Percentiles rank a stretch among this genome's conserved stretches.
Conservation (phyloP, 2,888 invertebrate species). For the Lordiphosa andalusiaca region DNA sequence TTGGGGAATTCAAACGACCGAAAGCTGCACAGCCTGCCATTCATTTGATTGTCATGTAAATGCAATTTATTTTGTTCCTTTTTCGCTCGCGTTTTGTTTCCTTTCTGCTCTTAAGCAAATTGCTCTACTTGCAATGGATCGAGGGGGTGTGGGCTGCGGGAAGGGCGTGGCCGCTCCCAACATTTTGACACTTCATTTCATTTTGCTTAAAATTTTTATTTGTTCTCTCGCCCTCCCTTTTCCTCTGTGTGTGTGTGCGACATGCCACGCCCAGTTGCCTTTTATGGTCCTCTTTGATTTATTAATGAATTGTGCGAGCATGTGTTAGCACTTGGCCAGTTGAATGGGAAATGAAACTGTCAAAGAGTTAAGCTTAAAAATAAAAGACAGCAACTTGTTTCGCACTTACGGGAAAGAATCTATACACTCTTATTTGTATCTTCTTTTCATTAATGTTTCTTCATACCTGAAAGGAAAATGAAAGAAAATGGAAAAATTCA, state of each 20-base stretch:
- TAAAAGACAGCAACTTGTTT: too few relatives aligned
- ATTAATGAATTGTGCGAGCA: slow-evolving; percentile 23
- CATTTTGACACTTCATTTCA: slow-evolving; percentile 65
- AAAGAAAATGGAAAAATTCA: slow-evolving; percentile 14
- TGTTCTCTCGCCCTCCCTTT: background rate
- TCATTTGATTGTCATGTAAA: slow-evolving; percentile 64
- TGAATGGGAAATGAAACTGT: slow-evolving; percentile 8
- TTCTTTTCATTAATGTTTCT: too few relatives aligned
- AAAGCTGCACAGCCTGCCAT: slow-evolving; percentile 12
- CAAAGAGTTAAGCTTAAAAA: background rate
- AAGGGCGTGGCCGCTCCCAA: slow-evolving; percentile 33
- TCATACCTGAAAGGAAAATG: background rate
- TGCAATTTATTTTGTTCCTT: slow-evolving; percentile 48
- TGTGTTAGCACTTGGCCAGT: background rate
- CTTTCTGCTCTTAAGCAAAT: slow-evolving; percentile 53
- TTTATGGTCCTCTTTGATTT: slow-evolving; percentile 19
- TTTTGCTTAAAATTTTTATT: slow-evolving; percentile 40
- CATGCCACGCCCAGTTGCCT: slow-evolving; percentile 9
- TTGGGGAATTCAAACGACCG: slow-evolving; percentile 13
- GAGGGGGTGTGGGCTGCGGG: slow-evolving; percentile 8
- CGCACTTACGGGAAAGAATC: too few relatives aligned
- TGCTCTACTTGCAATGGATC: slow-evolving; percentile 47
- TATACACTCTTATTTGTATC: too few relatives aligned
- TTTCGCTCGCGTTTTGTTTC: slow-evolving; percentile 10
- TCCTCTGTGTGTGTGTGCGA: background rate